Evolutionary conservation across 2,113 vertebrate species (phyloP), one percentile per base, ranked within the genome.

Genomic region (Meleagris gallopavo): DNA sequence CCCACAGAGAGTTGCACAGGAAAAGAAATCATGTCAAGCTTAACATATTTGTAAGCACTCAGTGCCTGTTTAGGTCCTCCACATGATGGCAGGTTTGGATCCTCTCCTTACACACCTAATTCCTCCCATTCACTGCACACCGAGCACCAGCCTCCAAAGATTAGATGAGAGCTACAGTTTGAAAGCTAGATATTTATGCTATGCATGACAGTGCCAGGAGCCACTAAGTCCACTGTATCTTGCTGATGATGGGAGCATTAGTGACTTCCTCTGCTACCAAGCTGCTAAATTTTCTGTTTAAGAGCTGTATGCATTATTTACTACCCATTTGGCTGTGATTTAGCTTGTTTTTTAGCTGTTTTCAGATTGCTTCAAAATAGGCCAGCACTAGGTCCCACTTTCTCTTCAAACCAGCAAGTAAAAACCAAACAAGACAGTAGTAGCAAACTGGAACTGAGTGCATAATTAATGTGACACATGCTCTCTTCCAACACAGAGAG

Each of bases 401-500:
- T 50, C 43, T 57, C 43, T 89, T 90, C 82, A 94, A 96, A 83
- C 65, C 72, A 89, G 62, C 43, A 69, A 54, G 72, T 40, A 71
- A 88, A 94, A 86, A 12, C 34, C 69, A 83, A 79, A 81, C 32
- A 71, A 75, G 93, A 77, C n/a, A 75, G 82, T 24, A 58, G 79
- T 11, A 64, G 52, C 46, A 94, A 88, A 91, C 24, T 1, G 2
- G 41, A 86, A 80, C 65, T 46, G 55, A 71, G 48, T 90, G 80
- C 90, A 94, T 95, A 96, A 96, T 93, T 95, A 75, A 95, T 84
- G 52, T 93, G 94, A 93, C 94, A 83, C 4, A 4, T 4, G 10
- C 60, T 89, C 30, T 29, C 29, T 73, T 85, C 58, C 84, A 58
- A 20, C 0, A 0, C 52, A 38, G 66, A 92, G 60, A 62, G 55